Evolutionary conservation across 1,140 invertebrate species (phyloP).

Genomic region (Drosophila nasuta): DNA sequence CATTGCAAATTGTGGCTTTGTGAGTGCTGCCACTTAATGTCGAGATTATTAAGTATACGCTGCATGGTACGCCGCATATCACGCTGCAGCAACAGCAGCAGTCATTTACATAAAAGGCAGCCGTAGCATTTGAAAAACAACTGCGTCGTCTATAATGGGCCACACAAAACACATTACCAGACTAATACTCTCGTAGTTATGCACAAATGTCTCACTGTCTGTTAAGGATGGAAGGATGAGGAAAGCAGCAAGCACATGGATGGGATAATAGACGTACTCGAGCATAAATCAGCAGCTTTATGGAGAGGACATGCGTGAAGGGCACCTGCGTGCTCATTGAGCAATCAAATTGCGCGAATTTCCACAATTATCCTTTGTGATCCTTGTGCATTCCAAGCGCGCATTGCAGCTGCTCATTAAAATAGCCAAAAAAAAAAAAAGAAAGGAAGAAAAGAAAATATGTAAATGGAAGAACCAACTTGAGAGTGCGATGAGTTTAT

Average conservation of each 20-base stretch:
- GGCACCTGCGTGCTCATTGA: constrained; percentile 56
- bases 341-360: constrained; percentile 69
- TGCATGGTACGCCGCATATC: constrained; percentile 51
- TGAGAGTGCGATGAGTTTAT: constrained; percentile 30
- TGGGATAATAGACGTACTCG: constrained; percentile 54
- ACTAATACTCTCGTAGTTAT: constrained; percentile 10
- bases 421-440: constrained; percentile 23
- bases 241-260: constrained; percentile 8
- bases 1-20: constrained; percentile 44
- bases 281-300: constrained; percentile 67
- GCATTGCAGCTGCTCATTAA: constrained; percentile 59
- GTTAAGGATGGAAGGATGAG: neutral
- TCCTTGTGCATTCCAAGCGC: constrained; percentile 18
- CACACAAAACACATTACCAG: constrained; percentile 37
- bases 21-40: constrained; percentile 67
- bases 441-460: constrained; percentile 24
- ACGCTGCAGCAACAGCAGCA: constrained; percentile 46
- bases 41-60: constrained; percentile 73
- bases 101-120: constrained; percentile 66
- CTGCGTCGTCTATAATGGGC: constrained; percentile 29
- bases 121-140: constrained; percentile 51
- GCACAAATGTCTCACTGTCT: neutral
- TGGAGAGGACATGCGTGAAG: constrained; percentile 4
- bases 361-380: constrained; percentile 53
- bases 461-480: constrained; percentile 54